phyloP scores from a whole-genome alignment of 2,888 invertebrate genomes.

The Melieria omissa region DNA sequence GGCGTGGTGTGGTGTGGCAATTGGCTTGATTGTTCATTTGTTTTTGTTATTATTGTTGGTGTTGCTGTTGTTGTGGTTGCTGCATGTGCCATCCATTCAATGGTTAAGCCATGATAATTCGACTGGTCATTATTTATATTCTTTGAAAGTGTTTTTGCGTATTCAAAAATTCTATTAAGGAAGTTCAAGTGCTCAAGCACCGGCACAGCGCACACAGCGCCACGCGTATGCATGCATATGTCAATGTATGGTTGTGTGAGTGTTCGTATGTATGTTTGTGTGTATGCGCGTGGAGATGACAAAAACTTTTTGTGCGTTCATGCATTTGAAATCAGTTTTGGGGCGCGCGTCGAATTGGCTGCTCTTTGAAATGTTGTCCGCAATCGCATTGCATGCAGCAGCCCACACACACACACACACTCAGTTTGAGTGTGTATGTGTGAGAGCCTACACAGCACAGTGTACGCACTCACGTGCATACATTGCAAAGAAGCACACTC shows the following conservation, averaged over 20 bases:
- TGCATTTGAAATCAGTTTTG: conserved; percentile 33
- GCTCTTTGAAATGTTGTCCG: neutral
- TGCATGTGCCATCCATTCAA: conserved; percentile 16
- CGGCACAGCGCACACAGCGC: conserved; percentile 11
- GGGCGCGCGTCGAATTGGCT: neutral
- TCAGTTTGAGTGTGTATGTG: conserved; percentile 1
- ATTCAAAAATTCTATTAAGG: conserved; percentile 66
- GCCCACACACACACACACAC: neutral
- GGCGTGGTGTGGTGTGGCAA: no score
- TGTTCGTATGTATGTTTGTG: conserved; percentile 20
- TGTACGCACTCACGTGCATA: neutral
- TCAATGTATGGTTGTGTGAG: neutral
- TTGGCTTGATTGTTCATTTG: no score
- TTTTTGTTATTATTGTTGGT: no score
- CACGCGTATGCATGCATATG: neutral
- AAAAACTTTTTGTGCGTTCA: conserved; percentile 17
- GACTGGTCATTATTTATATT: conserved; percentile 66
- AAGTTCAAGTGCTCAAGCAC: conserved; percentile 52
- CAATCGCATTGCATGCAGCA: neutral
- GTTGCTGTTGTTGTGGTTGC: no score
- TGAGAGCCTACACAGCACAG: neutral
- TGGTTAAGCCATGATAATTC: conserved; percentile 57
- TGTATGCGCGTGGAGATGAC: conserved; percentile 23
- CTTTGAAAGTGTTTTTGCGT: conserved; percentile 63
- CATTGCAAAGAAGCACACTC: conserved; percentile 6